Percentiles rank a stretch among this genome's conserved stretches.
Evolutionary conservation across 1,140 invertebrate genomes (phyloP).

Genomic region (Campoletis sonorensis): DNA sequence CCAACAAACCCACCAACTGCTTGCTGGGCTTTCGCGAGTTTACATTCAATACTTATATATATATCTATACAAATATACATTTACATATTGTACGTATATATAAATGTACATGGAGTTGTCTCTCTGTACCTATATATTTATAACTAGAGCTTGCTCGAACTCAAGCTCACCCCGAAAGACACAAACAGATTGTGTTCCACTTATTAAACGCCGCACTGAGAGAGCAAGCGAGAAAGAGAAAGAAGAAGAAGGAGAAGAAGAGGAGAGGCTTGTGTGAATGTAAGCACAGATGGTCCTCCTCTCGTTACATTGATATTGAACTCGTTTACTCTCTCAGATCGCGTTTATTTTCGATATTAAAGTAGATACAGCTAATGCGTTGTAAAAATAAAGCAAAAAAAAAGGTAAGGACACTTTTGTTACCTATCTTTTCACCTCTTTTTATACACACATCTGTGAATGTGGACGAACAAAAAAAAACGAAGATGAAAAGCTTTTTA

Average conservation of each 20-base stretch:
- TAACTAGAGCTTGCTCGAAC: background rate
- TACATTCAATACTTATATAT: background rate
- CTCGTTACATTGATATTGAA: constrained; percentile 1
- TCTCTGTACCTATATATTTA: background rate
- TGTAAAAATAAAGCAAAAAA: no score
- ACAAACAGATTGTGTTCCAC: constrained; percentile 41
- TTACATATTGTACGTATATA: no score
- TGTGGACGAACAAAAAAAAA: no score
- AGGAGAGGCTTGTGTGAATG: background rate
- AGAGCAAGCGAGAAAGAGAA: background rate
- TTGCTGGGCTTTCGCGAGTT: constrained; percentile 27
- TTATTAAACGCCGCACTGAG: constrained; percentile 22
- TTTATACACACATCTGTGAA: no score
- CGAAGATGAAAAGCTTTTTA: no score
- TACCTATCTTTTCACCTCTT: no score
- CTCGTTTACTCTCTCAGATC: background rate
- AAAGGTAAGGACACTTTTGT: no score
- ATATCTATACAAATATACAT: background rate
- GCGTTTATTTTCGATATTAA: no score
- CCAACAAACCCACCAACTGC: constrained; percentile 4
- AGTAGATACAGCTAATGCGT: no score
- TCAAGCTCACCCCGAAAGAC: constrained; percentile 11
- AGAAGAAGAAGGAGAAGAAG: background rate
- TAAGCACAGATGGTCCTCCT: background rate
- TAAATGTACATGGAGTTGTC: no score